Evolutionary conservation across 2,888 invertebrate species (phyloP), one percentile per base, ranked within the genome.

Genomic region (Fissipunctia ypsillon): DNA sequence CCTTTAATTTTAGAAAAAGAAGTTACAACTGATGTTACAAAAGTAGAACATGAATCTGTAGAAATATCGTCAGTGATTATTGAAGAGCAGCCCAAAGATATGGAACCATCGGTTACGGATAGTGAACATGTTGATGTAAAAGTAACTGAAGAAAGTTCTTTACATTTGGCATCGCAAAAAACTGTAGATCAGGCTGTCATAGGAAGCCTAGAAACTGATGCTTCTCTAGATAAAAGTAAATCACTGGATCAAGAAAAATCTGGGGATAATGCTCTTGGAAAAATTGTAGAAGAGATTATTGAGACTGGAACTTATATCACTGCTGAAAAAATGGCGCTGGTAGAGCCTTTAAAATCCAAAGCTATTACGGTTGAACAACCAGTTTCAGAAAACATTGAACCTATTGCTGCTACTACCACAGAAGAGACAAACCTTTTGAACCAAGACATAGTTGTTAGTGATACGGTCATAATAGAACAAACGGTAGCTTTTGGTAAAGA

Each of bases 1-100:
- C 41, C 66, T 25, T 59, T 67, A 54, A 6, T 50, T 43, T 45
- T 63, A 48, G 76, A 80, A 60, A 76, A 48, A 22, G 25, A 52
- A 43, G 3, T 50, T 28, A 28, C 9, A 38, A 65, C 5, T 45
- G 5, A 65, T 16, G 7, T 31, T 35, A 25, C 14, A 54, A 45
- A 61, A 43, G 2, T 25, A n/a, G 28, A 35, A 65, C 25, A 43
- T 43, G 48, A 57, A 25, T 22, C 25, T 0, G 16, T 28, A 9
- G 45, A 68, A 68, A 35, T 2, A 35, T 16, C 43, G 3, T 16
- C 22, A n/a, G n/a, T 3, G 22, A 22, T 35, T 41, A 35, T 31
- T 48, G 54, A 69, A 31, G 41, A 54, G 41, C 35, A 60, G 4
- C 38, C 28, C 1, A 45, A 25, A n/a, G 9, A 57, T 65, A 16